Conservation (phyloP, 2,113 vertebrate genomes). For the Heloderma charlesbogerti region DNA sequence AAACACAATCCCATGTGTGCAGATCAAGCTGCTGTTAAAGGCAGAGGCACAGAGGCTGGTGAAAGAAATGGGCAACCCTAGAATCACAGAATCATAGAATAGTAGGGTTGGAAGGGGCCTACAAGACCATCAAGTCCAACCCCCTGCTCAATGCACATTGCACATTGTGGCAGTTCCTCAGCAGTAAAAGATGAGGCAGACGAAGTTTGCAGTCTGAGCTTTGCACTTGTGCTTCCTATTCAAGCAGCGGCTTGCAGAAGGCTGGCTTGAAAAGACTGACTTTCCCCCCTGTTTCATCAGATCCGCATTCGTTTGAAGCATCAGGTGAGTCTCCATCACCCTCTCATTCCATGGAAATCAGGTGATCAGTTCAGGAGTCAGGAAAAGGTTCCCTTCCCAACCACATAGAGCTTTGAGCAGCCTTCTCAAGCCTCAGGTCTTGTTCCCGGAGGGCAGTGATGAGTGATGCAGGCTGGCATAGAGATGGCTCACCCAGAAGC, state of each 20-base stretch:
- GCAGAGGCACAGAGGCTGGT: neutral
- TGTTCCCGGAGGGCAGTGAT: neutral
- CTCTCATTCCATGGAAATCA: neutral
- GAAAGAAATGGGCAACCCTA: neutral
- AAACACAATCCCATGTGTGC: neutral
- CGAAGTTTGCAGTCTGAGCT: neutral
- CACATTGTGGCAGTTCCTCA: neutral
- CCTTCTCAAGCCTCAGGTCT: neutral
- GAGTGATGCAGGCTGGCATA: neutral
- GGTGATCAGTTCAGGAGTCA: neutral
- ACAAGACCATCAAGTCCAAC: no score
- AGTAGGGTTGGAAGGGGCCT: no score
- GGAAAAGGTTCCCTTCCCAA: neutral
- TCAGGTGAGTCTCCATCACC: neutral
- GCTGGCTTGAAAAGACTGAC: neutral
- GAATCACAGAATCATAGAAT: no score
- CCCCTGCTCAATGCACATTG: no score
- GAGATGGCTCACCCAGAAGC: neutral
- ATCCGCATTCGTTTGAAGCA: neutral
- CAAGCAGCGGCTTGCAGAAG: neutral
- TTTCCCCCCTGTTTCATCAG: neutral
- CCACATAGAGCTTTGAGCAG: fast-evolving
- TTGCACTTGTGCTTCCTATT: neutral
- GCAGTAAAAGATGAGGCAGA: neutral
- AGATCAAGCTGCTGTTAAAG: neutral